Percentiles rank a stretch among this genome's conserved stretches.
Conservation (phyloP, 2,888 invertebrate species). For the Tachina lurida region DNA sequence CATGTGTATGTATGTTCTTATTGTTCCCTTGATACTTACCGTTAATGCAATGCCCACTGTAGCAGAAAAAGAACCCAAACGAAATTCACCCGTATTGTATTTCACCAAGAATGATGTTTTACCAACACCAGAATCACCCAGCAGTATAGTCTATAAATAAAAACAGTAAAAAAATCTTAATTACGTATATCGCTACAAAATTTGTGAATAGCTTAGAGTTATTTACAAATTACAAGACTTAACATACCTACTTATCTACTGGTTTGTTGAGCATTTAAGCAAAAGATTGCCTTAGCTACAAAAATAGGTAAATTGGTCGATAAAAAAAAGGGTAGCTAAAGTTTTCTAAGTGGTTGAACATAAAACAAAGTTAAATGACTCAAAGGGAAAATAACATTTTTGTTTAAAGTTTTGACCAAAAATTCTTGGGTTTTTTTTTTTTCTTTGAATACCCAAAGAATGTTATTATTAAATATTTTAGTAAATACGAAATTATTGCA, state of each 20-base stretch:
- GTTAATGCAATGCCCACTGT: conserved; percentile 98
- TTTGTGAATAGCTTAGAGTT: background rate
- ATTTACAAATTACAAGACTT: conserved; percentile 1
- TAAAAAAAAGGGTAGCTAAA: background rate
- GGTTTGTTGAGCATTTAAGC: background rate
- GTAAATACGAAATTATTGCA: no score
- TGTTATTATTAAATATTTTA: background rate
- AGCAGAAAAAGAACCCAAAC: conserved; percentile 95
- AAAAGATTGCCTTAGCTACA: background rate
- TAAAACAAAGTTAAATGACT: background rate
- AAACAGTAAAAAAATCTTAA: conserved; percentile 4
- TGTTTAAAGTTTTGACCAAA: background rate
- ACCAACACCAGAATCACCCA: conserved; percentile 96
- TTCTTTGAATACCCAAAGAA: background rate
- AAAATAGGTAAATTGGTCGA: background rate
- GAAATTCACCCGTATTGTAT: conserved; percentile 96
- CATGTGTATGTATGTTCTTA: background rate
- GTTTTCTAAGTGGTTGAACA: background rate
- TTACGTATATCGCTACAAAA: background rate
- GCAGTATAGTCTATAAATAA: conserved; percentile 91
- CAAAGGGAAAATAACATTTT: background rate
- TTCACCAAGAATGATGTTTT: conserved; percentile 96
- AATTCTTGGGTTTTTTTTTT: background rate
- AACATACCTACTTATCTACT: background rate
- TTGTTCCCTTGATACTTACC: conserved; percentile 85